A percentile compares a stretch with the other conserved stretches of the same genome.
Evolutionary conservation across 2,888 invertebrate genomes (phyloP).

Genomic region (Nycteola revayana): DNA sequence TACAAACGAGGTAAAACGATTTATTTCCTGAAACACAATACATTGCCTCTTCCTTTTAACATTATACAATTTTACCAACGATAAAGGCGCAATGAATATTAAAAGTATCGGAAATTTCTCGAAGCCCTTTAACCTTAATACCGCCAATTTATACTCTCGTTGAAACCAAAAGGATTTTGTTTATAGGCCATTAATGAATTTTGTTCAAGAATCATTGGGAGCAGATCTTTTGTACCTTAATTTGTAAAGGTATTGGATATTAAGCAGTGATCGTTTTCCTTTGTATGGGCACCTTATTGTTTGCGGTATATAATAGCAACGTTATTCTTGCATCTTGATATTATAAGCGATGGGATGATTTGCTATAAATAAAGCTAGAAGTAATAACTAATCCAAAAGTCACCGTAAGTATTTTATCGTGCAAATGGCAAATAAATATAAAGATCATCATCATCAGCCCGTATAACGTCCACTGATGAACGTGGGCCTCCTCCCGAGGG

Average conservation of each 20-base stretch:
- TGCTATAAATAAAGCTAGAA: too few species aligned
- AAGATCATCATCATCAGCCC: too few species aligned
- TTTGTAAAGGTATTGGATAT: constrained; percentile 53
- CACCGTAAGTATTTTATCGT: too few species aligned
- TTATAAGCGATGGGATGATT: too few species aligned
- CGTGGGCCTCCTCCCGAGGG: too few species aligned
- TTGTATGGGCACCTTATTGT: constrained; percentile 32
- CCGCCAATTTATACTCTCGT: constrained; percentile 31
- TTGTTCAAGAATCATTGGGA: constrained; percentile 44
- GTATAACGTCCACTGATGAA: too few species aligned
- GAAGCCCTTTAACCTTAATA: constrained; percentile 36
- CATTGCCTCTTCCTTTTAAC: constrained; percentile 12
- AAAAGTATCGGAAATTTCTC: constrained; percentile 26
- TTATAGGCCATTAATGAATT: constrained; percentile 66
- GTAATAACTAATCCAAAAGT: too few species aligned
- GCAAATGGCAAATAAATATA: too few species aligned
- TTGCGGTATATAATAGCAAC: constrained; percentile 22
- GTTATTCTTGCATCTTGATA: too few species aligned
- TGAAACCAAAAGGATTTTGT: constrained; percentile 54
- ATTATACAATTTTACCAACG: constrained; percentile 21
- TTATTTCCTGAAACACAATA: constrained; percentile 20
- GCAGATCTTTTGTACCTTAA: constrained; percentile 50
- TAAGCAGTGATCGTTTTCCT: constrained; percentile 37
- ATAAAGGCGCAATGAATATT: constrained; percentile 24
- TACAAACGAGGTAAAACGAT: constrained; percentile 18